phyloP scores from a whole-genome alignment of 2,113 vertebrate genomes.

The Anolis sagrei region DNA sequence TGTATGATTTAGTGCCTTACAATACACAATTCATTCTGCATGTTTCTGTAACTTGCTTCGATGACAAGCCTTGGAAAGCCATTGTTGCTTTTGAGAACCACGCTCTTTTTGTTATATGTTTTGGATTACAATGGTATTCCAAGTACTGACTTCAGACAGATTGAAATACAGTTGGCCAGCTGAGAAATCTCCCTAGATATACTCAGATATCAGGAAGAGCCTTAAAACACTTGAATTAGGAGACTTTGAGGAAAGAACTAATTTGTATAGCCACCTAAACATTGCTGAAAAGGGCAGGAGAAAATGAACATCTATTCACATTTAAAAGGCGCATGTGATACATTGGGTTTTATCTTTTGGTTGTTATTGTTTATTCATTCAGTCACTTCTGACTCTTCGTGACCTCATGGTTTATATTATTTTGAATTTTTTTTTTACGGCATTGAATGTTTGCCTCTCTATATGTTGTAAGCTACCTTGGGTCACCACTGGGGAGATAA shows the following conservation, averaged over 20 bases:
- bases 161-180: background rate
- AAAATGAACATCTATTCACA: background rate
- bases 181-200: background rate
- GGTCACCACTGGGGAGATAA: too few species aligned
- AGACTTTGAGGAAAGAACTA: background rate
- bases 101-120: slow-evolving; percentile 37
- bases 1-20: slow-evolving; percentile 65
- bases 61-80: slow-evolving; percentile 30
- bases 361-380: too few species aligned
- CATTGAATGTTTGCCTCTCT: too few species aligned
- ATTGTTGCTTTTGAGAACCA: slow-evolving; percentile 32
- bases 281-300: background rate
- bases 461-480: too few species aligned
- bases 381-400: too few species aligned
- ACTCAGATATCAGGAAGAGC: background rate
- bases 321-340: too few species aligned
- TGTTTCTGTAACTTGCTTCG: slow-evolving; percentile 59
- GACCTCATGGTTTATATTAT: too few species aligned
- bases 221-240: background rate
- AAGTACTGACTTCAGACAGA: background rate
- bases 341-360: too few species aligned
- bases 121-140: slow-evolving; percentile 27
- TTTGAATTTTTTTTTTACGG: too few species aligned
- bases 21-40: slow-evolving; percentile 53
- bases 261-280: background rate